Base-by-base conservation (phyloP, 2,888 invertebrate species). In the Cheilosia grossa region DNA sequence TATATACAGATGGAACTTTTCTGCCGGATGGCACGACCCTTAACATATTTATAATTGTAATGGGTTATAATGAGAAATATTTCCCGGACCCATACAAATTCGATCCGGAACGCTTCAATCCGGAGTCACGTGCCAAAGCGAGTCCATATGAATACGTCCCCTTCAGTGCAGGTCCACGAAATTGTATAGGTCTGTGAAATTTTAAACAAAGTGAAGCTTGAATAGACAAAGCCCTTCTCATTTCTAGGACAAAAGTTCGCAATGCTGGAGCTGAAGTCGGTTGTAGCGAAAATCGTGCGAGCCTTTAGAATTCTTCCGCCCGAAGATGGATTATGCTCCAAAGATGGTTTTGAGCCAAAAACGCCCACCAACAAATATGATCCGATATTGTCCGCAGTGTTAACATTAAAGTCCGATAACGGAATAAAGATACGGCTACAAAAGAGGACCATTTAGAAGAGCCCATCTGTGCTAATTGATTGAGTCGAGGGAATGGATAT, bases 81-180 rank as follows among this genome's bases (percentile, higher is more conserved):
- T 92, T 91, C 19, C 88, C 89, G 37, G 90, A 91, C 53, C 92
- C 92, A 0, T 88, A 89, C 44, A 89, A 88, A 1, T 90, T 91
- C 61, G 67, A 89, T n/a, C 94, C 94, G 0, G 94, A 94, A 73
- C 92, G 94, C 27, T 94, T 94, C 86, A 91, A 92, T 49, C 75
- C 88, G 1, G 88, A 91, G 69, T 89, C 91, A n/a, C 89, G 88
- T 4, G 82, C 75, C 3, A 89, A 89, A 30, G 90, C 89, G 1
- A 93, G 92, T 66, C 93, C 93, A 0, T 94, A 93, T 87, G 92
- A 92, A 24, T 94, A 93, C 91, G 88, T 95, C 1, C 93, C 94
- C 0, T 95, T 95, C 77, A 95, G 94, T 87, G 95, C 94, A 9
- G 95, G 95, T 0, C 94, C 94, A 0, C 93, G 95, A 53, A 95